A percentile compares a stretch with the other conserved stretches of the same genome.
phyloP scores from a whole-genome alignment of 2,113 vertebrate species.

The Prolemur simus region DNA sequence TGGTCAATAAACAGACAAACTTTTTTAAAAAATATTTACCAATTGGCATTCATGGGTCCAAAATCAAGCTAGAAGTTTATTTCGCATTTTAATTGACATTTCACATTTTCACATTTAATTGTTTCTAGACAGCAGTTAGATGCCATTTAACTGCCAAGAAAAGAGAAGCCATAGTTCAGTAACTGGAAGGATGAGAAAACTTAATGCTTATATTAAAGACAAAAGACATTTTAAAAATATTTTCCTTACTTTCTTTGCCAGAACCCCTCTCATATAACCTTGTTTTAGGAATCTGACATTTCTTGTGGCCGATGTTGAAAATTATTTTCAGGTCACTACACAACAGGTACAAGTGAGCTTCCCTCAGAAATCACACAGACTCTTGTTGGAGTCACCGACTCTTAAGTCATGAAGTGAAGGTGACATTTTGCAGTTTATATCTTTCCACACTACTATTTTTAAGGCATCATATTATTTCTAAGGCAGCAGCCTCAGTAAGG shows the following conservation, averaged over 20 bases:
- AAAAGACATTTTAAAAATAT: conserved; percentile 21
- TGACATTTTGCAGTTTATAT: neutral
- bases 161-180: neutral
- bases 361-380: conserved; percentile 2
- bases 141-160: neutral
- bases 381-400: conserved; percentile 61
- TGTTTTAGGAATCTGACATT: conserved; percentile 42
- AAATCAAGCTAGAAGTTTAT: conserved; percentile 7
- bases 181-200: conserved; percentile 9
- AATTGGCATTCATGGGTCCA: neutral
- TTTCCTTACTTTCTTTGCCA: conserved; percentile 61
- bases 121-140: neutral
- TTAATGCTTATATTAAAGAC: neutral
- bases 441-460: conserved; percentile 67
- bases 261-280: neutral
- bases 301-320: conserved; percentile 58
- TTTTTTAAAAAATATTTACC: neutral
- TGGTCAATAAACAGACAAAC: neutral
- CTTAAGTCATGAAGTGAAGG: conserved; percentile 22
- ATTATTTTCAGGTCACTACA: conserved; percentile 39
- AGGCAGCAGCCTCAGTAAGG: conserved; percentile 40
- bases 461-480: conserved; percentile 59
- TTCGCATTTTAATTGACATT: conserved; percentile 13
- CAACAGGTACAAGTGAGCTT: conserved; percentile 61
- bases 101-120: neutral